phyloP scores from a whole-genome alignment of 2,113 vertebrate species.

The Brienomyrus longianalis region DNA sequence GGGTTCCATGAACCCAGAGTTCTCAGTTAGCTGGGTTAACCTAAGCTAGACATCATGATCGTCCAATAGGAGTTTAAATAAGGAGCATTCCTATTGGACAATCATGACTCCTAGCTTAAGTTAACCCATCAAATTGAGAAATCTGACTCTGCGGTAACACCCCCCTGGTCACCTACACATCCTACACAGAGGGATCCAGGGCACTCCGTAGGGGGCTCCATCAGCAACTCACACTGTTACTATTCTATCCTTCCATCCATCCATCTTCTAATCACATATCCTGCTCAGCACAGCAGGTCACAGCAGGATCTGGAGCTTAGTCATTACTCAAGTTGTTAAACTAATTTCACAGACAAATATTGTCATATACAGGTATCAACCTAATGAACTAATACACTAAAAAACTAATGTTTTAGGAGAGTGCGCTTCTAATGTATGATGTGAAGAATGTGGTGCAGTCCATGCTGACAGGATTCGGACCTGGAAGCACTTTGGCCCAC shows the following conservation, averaged over 20 bases:
- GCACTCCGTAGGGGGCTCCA: background rate
- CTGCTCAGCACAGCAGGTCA: background rate
- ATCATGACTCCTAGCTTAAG: background rate
- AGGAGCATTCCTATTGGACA: background rate
- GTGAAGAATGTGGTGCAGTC: background rate
- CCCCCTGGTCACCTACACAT: background rate
- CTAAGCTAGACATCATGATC: background rate
- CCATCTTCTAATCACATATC: background rate
- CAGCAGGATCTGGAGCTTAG: background rate
- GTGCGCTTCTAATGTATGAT: background rate
- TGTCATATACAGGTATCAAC: background rate
- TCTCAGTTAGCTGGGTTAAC: background rate
- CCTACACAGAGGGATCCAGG: background rate
- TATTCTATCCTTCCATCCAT: background rate
- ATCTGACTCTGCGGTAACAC: background rate
- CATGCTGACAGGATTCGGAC: slow-evolving; percentile 52
- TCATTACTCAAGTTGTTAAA: background rate
- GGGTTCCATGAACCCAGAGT: background rate
- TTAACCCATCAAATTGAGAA: background rate
- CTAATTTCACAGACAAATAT: background rate
- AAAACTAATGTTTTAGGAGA: background rate
- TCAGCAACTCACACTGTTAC: background rate
- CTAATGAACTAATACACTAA: background rate
- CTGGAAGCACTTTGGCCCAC: slow-evolving; percentile 99
- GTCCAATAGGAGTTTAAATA: background rate